phyloP scores from a whole-genome alignment of 2,888 invertebrate species.

The Xanthorhoe spadicearia region DNA sequence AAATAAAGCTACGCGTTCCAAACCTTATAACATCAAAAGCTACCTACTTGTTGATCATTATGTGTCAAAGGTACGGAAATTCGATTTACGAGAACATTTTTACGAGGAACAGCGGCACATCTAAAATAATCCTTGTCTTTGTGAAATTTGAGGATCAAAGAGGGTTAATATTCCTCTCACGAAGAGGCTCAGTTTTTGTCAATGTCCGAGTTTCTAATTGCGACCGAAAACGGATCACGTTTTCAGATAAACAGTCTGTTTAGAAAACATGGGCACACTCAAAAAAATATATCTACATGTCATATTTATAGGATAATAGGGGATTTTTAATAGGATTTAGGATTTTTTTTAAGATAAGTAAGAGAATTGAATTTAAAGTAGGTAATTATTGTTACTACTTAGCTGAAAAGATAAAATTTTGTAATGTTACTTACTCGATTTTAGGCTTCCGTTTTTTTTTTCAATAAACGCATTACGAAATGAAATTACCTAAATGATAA shows the following conservation, averaged over 20 bases:
- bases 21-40: not conserved
- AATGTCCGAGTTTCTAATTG: constrained; percentile 21
- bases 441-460: no score
- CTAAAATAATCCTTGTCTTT: constrained; percentile 44
- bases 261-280: not conserved
- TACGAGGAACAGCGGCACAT: constrained; percentile 14
- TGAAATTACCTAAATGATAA: no score
- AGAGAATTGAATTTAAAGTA: no score
- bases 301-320: no score
- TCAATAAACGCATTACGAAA: no score
- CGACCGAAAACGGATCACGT: constrained; percentile 17
- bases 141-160: constrained; percentile 59
- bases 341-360: no score
- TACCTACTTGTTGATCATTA: constrained; percentile 12
- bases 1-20: not conserved
- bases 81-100: constrained; percentile 20
- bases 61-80: constrained; percentile 14
- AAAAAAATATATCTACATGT: not conserved
- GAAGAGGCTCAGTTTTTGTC: constrained; percentile 28
- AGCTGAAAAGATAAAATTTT: no score
- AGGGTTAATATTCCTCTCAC: constrained; percentile 45
- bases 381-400: no score
- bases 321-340: no score
- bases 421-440: no score
- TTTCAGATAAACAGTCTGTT: constrained; percentile 14